These are phyloP conservation scores for Bambusicola thoracicus DNA, from an alignment of 2,113 vertebrate species.

Conservation along the genomic window DNA sequence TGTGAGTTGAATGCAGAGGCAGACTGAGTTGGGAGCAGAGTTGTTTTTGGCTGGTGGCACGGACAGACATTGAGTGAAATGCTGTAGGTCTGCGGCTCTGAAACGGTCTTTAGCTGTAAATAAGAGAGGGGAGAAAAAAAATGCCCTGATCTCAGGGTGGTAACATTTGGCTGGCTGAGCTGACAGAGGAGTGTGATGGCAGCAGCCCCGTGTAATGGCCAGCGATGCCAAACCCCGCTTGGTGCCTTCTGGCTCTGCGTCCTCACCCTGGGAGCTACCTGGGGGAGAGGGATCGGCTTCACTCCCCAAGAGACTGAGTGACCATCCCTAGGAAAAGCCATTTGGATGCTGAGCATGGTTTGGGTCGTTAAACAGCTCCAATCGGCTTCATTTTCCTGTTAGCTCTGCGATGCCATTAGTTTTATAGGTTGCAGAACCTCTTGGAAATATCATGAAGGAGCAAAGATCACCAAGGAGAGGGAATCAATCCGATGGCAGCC, in stretches of 20 bases:
- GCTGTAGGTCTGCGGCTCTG: background rate
- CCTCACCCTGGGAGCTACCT: conserved; percentile 28
- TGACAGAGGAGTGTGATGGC: background rate
- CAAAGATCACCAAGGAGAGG: background rate
- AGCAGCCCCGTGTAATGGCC: background rate
- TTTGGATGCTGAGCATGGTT: background rate
- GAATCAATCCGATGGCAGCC: background rate
- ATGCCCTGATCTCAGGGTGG: rapidly evolving
- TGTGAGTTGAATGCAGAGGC: background rate
- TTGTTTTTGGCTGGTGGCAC: background rate
- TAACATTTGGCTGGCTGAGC: background rate
- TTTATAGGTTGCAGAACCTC: conserved; percentile 1
- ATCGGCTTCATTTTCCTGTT: background rate
- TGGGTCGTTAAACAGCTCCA: background rate
- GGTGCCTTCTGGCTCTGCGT: background rate
- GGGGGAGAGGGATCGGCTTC: background rate
- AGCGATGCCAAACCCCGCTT: background rate
- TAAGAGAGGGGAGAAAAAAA: background rate
- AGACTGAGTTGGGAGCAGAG: background rate
- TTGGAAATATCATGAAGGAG: background rate
- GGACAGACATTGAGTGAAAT: background rate
- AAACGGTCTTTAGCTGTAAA: background rate
- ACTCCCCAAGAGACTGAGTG: background rate
- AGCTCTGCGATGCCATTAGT: background rate
- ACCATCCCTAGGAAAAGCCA: background rate